A percentile compares a stretch with the other conserved stretches of the same genome.
phyloP scores from a whole-genome alignment of 2,797 vertebrate species.

The Kryptopterus vitreolus region DNA sequence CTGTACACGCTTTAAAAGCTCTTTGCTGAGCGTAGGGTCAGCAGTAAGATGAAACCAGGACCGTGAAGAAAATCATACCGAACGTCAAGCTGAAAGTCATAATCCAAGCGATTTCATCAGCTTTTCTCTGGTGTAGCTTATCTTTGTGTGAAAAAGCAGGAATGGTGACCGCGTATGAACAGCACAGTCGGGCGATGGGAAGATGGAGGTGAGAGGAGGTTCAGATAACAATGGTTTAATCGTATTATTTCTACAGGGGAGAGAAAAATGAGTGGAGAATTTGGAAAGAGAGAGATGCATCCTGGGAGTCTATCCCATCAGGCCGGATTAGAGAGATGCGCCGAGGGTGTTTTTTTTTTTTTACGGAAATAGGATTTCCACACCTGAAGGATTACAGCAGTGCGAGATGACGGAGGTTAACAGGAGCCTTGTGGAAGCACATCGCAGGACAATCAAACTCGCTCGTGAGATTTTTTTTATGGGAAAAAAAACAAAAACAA shows the following conservation, averaged over 20 bases:
- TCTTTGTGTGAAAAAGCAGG: neutral
- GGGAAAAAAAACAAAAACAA: too few species aligned
- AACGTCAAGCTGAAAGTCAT: neutral
- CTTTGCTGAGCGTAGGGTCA: neutral
- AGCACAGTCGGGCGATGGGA: too few species aligned
- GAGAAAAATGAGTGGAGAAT: slow-evolving; percentile 13
- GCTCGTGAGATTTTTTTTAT: too few species aligned
- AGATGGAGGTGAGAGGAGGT: neutral
- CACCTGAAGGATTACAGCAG: slow-evolving; percentile 37
- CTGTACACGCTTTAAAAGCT: neutral
- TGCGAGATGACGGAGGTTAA: slow-evolving; percentile 7
- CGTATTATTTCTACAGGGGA: slow-evolving; percentile 16
- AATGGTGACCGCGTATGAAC: neutral
- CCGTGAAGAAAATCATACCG: neutral
- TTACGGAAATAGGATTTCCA: slow-evolving; percentile 37
- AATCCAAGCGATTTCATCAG: neutral
- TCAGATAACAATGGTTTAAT: neutral
- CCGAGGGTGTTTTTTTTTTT: slow-evolving; percentile 31
- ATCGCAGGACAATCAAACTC: too few species aligned
- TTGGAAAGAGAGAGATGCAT: slow-evolving; percentile 12
- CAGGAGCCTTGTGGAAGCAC: neutral
- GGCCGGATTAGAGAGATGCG: slow-evolving; percentile 25
- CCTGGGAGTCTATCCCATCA: slow-evolving; percentile 24
- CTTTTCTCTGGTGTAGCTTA: neutral
- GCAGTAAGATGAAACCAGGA: neutral